Evolutionary conservation across 2,888 invertebrate species (phyloP), one percentile per base, ranked within the genome.

Genomic region (Exocentrus adspersus): DNA sequence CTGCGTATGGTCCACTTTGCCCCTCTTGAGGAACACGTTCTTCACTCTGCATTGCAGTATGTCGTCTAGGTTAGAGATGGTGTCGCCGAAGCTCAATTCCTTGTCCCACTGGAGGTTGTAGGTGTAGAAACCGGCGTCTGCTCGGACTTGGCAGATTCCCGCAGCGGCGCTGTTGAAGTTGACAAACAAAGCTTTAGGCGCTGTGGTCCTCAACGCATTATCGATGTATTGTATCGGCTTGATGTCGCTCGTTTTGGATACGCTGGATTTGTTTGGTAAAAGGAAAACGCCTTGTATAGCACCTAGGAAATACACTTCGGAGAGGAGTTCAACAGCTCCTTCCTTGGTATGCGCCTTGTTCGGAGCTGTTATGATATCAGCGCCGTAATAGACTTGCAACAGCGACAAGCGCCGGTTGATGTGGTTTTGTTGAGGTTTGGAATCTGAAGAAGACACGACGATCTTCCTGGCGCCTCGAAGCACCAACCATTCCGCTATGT

Each of bases 401-500:
- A 82, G 70, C 3, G 74, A 68, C 2, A 83, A 64, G 6, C 81
- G 72, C 12, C 81, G 74, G 19, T 78, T 80, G 20, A 81, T 70
- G 64, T 79, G 72, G 17, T 87, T 84, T 79, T 95, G 95, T 80
- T 95, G 95, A 14, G 93, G 92, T 65, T 91, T 92, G 17, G 86
- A 85, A 41, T 95, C 89, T 0, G 94, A 93, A 0, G 92, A 93
- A 0, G 92, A 92, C 0, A 97, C 85, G 0, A 96, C 86, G 5
- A 97, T 78, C 73, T 91, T 90, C 71, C 86, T 87, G 0, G 92
- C 95, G 0, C 95, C 96, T 65, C 95, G 87, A 57, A 92, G 82
- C 52, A 95, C 87, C 73, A 98, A 83, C 95, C 95, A 96, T 76
- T 94, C 92, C 0, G 90, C 89, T 51, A 96, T 59, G 65, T 83